A percentile compares a stretch with the other conserved stretches of the same genome.
Evolutionary conservation across 1,140 invertebrate genomes (phyloP).

Genomic region (Ladona fulva): DNA sequence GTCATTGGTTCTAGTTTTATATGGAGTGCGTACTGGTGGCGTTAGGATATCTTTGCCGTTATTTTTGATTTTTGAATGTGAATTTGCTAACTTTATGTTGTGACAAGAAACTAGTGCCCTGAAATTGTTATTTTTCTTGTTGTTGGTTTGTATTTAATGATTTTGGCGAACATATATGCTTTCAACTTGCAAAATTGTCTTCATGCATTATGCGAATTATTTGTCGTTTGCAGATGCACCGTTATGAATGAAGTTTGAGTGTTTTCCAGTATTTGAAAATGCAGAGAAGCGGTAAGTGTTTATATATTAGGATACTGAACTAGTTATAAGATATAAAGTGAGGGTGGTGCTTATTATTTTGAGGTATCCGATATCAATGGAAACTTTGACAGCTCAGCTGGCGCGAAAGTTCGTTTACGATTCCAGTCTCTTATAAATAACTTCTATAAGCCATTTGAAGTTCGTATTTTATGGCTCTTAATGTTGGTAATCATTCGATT

Average conservation of each 20-base stretch:
- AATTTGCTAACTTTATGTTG: neutral
- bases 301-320: neutral
- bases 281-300: neutral
- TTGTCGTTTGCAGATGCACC: neutral
- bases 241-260: neutral
- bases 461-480: too few species aligned
- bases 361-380: too few species aligned
- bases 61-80: too few species aligned
- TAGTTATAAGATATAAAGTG: too few species aligned
- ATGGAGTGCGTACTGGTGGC: neutral
- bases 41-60: neutral
- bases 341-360: too few species aligned
- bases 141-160: neutral
- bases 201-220: neutral
- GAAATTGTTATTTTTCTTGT: neutral
- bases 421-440: too few species aligned
- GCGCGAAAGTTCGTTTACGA: neutral
- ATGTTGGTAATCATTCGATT: too few species aligned
- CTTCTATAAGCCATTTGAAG: too few species aligned
- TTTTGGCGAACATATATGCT: neutral
- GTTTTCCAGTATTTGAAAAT: neutral
- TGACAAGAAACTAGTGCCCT: neutral
- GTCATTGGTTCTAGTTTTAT: neutral
- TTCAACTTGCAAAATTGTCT: neutral
- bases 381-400: constrained; percentile 1